Evolutionary conservation across 2,113 vertebrate species (phyloP), one percentile per base, ranked within the genome.

Genomic region (Hydropotes inermis): DNA sequence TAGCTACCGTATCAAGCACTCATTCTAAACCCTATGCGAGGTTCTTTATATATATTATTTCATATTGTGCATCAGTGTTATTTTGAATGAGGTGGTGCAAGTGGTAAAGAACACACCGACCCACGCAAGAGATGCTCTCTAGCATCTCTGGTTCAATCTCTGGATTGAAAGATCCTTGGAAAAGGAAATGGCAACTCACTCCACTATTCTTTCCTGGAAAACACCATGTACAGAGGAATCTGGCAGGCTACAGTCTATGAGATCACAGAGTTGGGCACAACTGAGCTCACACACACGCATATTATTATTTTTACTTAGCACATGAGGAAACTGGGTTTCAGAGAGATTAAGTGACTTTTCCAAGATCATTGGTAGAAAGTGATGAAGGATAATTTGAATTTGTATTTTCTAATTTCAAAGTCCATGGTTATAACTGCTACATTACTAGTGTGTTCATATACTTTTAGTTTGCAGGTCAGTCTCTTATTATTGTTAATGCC

Each of bases 21-120:
- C 52, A 64, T 55, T 87, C 2, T 61, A 96, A 95, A 7, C 36
- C 16, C 15, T 64, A 47, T 64, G 45, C 50, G 58, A 87, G 84
- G 7, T 1, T 76, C 23, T 95, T 84, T 57, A 47, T 39, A 95
- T 52, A 47, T 93, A 89, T 70, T 89, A 89, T 57, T 83, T 95
- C 30, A 78, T 55, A 52, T 81, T 5, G 70, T 43, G 52, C 1
- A 96, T 70, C 15, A 60, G 67, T 7, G 1, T 15, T 95, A 8
- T 60, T 89, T 94, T 87, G 23, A 94, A 96, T 91, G 83, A 89
- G 10, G 6, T 43, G 70, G 39, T 43, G 39, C 1, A 1, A 76
- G 39, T 7, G 23, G 23, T 76, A 43, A 76, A 76, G 67, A 74
- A 76, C 11, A 23, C 12, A 0, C 36, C 0, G 0, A 39, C 70